Percentiles rank a stretch among this genome's conserved stretches.
phyloP scores from a whole-genome alignment of 2,888 invertebrate genomes.

The Dicranocentrus wangi region DNA sequence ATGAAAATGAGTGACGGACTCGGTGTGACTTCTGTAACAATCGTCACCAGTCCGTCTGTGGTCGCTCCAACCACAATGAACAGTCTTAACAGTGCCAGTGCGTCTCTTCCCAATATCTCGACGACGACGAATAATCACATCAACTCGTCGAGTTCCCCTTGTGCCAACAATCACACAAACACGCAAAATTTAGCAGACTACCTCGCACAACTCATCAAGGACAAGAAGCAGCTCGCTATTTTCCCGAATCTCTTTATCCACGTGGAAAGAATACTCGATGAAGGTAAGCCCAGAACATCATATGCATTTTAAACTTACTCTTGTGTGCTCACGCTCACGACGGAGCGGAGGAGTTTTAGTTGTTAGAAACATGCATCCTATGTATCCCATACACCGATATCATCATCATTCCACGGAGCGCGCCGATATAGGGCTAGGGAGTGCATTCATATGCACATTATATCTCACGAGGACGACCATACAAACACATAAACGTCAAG shows the following conservation, averaged over 20 bases:
- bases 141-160: conserved; percentile 64
- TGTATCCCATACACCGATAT: background rate
- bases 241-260: conserved; percentile 99
- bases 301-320: conserved; percentile 6
- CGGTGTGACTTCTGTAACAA: conserved; percentile 72
- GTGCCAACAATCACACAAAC: conserved; percentile 77
- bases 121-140: conserved; percentile 62
- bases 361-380: background rate
- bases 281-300: conserved; percentile 89
- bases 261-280: conserved; percentile 98
- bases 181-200: conserved; percentile 99
- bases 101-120: conserved; percentile 62
- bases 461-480: conserved; percentile 20
- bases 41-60: conserved; percentile 71
- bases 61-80: conserved; percentile 70
- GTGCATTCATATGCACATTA: background rate
- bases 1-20: conserved; percentile 73
- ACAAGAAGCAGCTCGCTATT: conserved; percentile 99
- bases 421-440: background rate
- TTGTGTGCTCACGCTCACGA: too few relatives aligned
- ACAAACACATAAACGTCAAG: conserved; percentile 54
- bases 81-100: conserved; percentile 72
- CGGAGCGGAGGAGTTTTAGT: background rate
- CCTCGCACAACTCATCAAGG: conserved; percentile 99
- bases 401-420: background rate